phyloP scores from a whole-genome alignment of 2,888 invertebrate genomes.

The Plagodis dolabraria region DNA sequence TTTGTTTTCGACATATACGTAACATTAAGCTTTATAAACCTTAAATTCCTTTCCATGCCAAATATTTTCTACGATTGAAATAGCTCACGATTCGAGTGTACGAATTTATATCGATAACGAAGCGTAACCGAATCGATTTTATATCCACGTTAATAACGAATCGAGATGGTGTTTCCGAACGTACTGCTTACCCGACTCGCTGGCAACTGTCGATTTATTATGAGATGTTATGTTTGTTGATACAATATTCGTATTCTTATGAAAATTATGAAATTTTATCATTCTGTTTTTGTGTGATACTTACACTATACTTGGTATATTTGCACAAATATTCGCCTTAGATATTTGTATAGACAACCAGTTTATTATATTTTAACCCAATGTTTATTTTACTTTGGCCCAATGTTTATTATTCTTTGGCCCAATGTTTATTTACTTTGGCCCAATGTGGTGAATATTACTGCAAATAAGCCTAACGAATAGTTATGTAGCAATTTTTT shows the following conservation, averaged over 20 bases:
- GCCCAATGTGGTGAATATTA: too few species aligned
- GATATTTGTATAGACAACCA: too few species aligned
- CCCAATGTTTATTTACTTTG: too few species aligned
- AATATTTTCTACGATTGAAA: slow-evolving; percentile 1
- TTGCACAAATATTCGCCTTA: too few species aligned
- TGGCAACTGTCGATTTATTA: slow-evolving; percentile 39
- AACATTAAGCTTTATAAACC: slow-evolving; percentile 18
- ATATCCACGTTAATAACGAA: slow-evolving; percentile 26
- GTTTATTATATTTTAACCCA: too few species aligned
- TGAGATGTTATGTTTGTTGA: slow-evolving; percentile 33
- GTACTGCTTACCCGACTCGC: slow-evolving; percentile 31
- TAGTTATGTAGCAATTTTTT: too few species aligned
- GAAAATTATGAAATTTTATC: too few species aligned
- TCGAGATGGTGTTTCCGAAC: slow-evolving; percentile 41
- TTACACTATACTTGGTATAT: too few species aligned
- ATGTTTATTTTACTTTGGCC: too few species aligned
- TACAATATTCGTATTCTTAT: slow-evolving; percentile 7
- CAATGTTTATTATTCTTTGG: too few species aligned
- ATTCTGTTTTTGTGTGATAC: too few species aligned
- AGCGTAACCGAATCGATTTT: slow-evolving; percentile 34
- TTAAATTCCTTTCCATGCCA: slow-evolving; percentile 5
- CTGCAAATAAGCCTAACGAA: too few species aligned
- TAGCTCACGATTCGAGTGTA: slow-evolving; percentile 8
- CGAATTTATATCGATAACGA: slow-evolving; percentile 23
- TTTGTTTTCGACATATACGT: slow-evolving; percentile 18